phyloP scores from a whole-genome alignment of 2,797 vertebrate genomes.

The Lithobates pipiens region DNA sequence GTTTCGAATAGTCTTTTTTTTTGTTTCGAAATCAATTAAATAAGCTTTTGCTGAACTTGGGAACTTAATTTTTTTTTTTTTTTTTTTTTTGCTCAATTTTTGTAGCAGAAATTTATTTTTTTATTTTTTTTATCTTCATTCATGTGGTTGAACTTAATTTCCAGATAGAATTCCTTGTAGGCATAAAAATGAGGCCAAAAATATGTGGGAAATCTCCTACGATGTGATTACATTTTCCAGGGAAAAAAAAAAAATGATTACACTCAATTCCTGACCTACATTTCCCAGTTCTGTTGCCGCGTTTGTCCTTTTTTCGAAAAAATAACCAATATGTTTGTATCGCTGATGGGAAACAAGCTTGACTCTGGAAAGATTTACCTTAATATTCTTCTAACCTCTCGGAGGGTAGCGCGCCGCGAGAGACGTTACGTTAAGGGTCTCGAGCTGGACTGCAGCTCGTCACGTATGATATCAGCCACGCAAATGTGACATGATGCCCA shows the following conservation, averaged over 20 bases:
- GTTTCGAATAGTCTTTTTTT: no score
- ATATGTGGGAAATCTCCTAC: slow-evolving; percentile 61
- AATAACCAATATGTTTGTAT: slow-evolving; percentile 83
- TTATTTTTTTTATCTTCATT: neutral
- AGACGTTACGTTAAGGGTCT: slow-evolving; percentile 78
- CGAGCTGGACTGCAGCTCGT: slow-evolving; percentile 78
- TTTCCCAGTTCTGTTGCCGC: slow-evolving; percentile 67
- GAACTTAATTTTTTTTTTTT: no score
- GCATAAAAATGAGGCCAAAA: neutral
- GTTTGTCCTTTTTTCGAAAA: slow-evolving; percentile 75
- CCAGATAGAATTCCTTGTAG: neutral
- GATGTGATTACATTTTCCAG: slow-evolving; percentile 67
- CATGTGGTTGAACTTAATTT: slow-evolving; percentile 8
- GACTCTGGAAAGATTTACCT: slow-evolving; percentile 85
- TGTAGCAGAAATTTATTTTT: neutral
- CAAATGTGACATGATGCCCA: slow-evolving; percentile 91
- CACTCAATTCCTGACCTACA: slow-evolving; percentile 68
- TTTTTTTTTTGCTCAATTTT: neutral
- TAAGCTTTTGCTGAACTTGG: no score
- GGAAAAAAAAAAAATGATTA: slow-evolving; percentile 70
- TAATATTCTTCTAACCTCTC: slow-evolving; percentile 83
- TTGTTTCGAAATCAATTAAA: no score
- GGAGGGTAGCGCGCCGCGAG: slow-evolving; percentile 74
- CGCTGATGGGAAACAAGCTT: slow-evolving; percentile 83
- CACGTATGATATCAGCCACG: slow-evolving; percentile 84